Evolutionary conservation across 2,888 invertebrate species (phyloP), one percentile per base, ranked within the genome.

Genomic region (Andrena flavipes): DNA sequence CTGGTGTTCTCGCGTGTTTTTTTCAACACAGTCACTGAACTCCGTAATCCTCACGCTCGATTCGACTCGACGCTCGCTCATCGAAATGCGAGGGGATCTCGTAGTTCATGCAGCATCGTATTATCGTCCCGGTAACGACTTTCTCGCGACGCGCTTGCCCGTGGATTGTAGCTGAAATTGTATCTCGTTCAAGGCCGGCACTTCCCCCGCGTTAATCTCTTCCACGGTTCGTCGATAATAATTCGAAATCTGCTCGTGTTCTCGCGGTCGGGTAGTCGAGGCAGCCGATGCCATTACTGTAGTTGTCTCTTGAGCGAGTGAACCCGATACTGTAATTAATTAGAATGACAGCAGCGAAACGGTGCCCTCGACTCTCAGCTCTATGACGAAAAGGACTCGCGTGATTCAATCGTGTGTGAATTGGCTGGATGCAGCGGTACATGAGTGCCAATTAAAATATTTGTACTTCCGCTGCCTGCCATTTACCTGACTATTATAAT

Each of bases 291-390:
- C 64, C 6, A 62, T 65, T 68, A 62, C 65, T 49, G 54, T 54
- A 60, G 69, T 69, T 48, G 76, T 49, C 68, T 62, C 49, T 70
- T 62, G 65, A 60, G 48, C 62, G 67, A 30, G 33, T 33, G 75
- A 69, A 76, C 73, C 72, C 76, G 60, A 65, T 71, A 49, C 67
- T 76, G 63, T 63, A 76, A 84, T 84, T 84, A 82, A 82, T 79
- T 71, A 67, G 82, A 70, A 70, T 74, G 79, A 81, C 68, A 67
- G 60, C 51, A 71, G 33, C n/a, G 60, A 65, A 75, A 26, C 63
- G 64, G 56, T 2, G 48, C 30, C 56, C 73, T 65, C 65, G 64
- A 51, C 63, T 6, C 30, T 20, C 20, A 26, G 33, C 51, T 59
- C 48, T n/a, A 49, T 29, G 30, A 20, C 49, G 48, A 54, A 59